These are phyloP conservation scores for Meloidogyne exigua DNA, from an alignment of 1,140 invertebrate genomes.

Conservation along the genomic window DNA sequence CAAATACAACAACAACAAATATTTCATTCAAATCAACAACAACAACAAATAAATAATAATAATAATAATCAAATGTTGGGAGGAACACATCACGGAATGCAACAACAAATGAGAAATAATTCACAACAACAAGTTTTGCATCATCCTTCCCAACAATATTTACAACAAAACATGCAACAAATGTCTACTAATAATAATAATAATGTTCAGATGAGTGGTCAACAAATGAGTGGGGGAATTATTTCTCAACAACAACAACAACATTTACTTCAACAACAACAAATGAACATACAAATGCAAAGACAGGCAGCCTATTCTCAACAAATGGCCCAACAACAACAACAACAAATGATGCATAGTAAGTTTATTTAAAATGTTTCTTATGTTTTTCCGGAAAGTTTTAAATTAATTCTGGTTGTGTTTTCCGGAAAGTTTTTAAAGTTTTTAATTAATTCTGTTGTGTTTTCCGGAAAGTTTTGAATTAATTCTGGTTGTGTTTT, in stretches of 20 bases:
- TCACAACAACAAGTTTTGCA: not conserved
- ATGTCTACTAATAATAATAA: slow-evolving; percentile 16
- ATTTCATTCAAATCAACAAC: slow-evolving; percentile 25
- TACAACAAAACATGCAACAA: slow-evolving; percentile 31
- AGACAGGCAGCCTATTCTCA: slow-evolving; percentile 26
- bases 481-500: too few species aligned
- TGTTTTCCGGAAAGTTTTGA: slow-evolving; percentile 3
- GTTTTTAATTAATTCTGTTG: too few species aligned
- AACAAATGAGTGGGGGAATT: not conserved
- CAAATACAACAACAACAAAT: slow-evolving; percentile 11
- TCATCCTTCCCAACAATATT: slow-evolving; percentile 16
- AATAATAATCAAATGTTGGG: slow-evolving; percentile 23
- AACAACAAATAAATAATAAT: not conserved
- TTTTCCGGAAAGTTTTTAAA: not conserved
- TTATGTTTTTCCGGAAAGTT: not conserved
- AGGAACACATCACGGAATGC: slow-evolving; percentile 27
- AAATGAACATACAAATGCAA: slow-evolving; percentile 26
- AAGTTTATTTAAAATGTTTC: not conserved
- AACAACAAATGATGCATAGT: slow-evolving; percentile 24
- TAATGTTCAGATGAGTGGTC: not conserved
- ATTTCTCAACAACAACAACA: slow-evolving; percentile 13
- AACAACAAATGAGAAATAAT: slow-evolving; percentile 3
- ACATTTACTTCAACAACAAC: not conserved
- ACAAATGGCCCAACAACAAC: not conserved
- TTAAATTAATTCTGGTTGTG: too few species aligned